phyloP scores from a whole-genome alignment of 1,140 invertebrate genomes.

The Conopomorpha cramerella region DNA sequence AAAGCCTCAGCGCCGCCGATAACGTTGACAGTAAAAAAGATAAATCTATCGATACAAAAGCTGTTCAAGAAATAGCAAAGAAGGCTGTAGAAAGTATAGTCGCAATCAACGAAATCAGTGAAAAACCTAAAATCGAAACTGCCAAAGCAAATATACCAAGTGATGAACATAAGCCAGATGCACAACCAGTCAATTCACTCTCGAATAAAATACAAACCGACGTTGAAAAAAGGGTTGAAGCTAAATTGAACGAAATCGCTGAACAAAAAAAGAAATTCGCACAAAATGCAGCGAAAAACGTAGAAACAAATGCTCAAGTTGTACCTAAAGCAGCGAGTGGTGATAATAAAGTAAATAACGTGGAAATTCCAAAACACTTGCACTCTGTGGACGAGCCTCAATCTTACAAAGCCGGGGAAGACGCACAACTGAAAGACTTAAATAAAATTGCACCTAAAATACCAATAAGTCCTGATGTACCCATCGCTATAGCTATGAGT shows the following conservation, averaged over 20 bases:
- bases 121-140: conserved; percentile 3
- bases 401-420: conserved; percentile 39
- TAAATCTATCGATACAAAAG: conserved; percentile 17
- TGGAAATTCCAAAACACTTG: conserved; percentile 12
- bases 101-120: conserved; percentile 32
- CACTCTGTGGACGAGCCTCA: conserved; percentile 40
- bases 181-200: neutral
- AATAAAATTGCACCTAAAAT: no score
- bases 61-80: conserved; percentile 30
- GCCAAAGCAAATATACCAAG: neutral
- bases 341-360: neutral
- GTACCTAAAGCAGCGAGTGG: neutral
- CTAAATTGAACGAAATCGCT: neutral
- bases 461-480: conserved; percentile 12
- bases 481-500: conserved; percentile 16
- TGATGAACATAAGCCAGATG: no score
- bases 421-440: conserved; percentile 12
- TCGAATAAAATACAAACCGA: neutral
- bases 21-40: no score
- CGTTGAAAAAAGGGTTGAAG: neutral
- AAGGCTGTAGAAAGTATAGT: conserved; percentile 37
- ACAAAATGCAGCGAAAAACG: neutral
- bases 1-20: conserved; percentile 42
- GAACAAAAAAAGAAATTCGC: no score
- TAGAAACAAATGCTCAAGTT: neutral